phyloP scores from a whole-genome alignment of 2,113 vertebrate species.

The Oncorhynchus masou region DNA sequence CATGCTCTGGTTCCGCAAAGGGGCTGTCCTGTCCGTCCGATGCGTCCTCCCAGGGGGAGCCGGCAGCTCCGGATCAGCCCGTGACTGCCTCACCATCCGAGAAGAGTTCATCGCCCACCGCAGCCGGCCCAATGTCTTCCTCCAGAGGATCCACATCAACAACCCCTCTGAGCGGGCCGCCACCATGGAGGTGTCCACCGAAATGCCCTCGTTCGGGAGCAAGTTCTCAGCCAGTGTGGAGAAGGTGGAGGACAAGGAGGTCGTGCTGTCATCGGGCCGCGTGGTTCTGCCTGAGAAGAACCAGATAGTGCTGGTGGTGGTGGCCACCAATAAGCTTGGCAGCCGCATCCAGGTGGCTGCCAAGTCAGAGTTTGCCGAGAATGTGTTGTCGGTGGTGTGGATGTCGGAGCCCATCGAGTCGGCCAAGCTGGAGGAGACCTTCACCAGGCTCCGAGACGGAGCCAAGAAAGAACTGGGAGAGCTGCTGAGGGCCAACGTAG shows the following conservation, averaged over 20 bases:
- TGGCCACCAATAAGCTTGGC: constrained; percentile 81
- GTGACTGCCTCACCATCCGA: constrained; percentile 82
- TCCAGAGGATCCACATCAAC: constrained; percentile 84
- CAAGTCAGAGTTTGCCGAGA: constrained; percentile 83
- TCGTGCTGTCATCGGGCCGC: constrained; percentile 82
- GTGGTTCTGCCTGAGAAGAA: constrained; percentile 71
- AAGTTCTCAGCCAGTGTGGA: constrained; percentile 80
- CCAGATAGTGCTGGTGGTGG: constrained; percentile 81
- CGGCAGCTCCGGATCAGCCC: constrained; percentile 49
- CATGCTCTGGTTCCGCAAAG: constrained; percentile 81
- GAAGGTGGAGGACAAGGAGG: constrained; percentile 82
- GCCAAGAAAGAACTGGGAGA: constrained; percentile 87
- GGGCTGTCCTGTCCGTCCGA: constrained; percentile 78
- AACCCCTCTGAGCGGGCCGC: constrained; percentile 82
- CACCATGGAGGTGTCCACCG: constrained; percentile 72
- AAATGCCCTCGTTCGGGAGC: constrained; percentile 44
- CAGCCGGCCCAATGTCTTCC: constrained; percentile 83
- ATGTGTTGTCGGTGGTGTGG: constrained; percentile 83
- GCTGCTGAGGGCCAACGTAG: constrained; percentile 75
- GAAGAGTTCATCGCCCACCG: constrained; percentile 92
- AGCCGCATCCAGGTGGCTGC: constrained; percentile 81
- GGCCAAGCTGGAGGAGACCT: constrained; percentile 79
- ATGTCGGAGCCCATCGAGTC: constrained; percentile 77
- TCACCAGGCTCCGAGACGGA: constrained; percentile 78
- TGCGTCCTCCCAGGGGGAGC: constrained; percentile 68